A percentile compares a stretch with the other conserved stretches of the same genome.
Conservation (phyloP, 2,888 invertebrate genomes). For the Halictus quadricinctus region DNA sequence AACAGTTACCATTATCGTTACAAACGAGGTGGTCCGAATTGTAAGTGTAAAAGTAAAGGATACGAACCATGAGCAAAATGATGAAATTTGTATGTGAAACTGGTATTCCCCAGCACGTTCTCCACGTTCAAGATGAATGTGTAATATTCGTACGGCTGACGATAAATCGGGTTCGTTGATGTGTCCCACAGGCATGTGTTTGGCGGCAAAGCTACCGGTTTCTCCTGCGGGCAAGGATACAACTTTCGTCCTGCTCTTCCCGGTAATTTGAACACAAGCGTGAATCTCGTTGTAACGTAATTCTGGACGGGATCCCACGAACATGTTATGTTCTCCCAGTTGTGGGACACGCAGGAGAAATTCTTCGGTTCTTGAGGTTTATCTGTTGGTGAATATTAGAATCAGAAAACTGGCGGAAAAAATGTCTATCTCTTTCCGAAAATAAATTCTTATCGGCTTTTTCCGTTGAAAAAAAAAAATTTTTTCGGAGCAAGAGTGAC, state of each 20-base stretch:
- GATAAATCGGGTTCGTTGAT: slow-evolving; percentile 84
- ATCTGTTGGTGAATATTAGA: slow-evolving; percentile 76
- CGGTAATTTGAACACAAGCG: slow-evolving; percentile 82
- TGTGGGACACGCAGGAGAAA: slow-evolving; percentile 89
- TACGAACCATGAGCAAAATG: slow-evolving; percentile 84
- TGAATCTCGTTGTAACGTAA: slow-evolving; percentile 85
- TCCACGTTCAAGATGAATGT: slow-evolving; percentile 85
- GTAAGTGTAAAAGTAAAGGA: slow-evolving; percentile 23
- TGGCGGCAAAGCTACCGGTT: slow-evolving; percentile 47
- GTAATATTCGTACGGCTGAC: slow-evolving; percentile 83
- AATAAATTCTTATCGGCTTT: slow-evolving; percentile 7
- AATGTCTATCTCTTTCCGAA: background rate
- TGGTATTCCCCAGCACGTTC: slow-evolving; percentile 86
- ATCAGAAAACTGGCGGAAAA: background rate
- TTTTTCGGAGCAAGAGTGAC: background rate
- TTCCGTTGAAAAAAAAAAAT: background rate
- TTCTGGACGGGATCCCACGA: slow-evolving; percentile 87
- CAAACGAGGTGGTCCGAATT: background rate
- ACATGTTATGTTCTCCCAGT: slow-evolving; percentile 90
- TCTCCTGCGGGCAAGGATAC: slow-evolving; percentile 71
- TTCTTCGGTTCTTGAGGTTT: slow-evolving; percentile 87
- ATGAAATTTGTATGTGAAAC: slow-evolving; percentile 84
- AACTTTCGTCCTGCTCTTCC: slow-evolving; percentile 80
- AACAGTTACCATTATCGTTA: slow-evolving; percentile 7
- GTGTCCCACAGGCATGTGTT: slow-evolving; percentile 83